Evolutionary conservation across 1,140 invertebrate genomes (phyloP).

Genomic region (Solen grandis): DNA sequence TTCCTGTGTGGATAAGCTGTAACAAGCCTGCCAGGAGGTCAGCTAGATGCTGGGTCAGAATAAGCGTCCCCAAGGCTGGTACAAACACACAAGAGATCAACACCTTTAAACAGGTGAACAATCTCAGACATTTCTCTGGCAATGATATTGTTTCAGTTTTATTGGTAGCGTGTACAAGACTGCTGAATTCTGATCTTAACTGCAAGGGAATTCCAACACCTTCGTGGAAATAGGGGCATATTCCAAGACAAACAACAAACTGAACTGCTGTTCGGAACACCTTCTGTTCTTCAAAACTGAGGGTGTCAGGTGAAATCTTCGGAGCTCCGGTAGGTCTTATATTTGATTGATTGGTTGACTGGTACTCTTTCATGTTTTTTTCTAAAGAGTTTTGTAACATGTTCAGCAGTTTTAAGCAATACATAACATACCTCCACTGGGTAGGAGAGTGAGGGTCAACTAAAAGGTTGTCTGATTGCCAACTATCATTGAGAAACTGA

Average conservation of each 20-base stretch:
- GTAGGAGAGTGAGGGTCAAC: background rate
- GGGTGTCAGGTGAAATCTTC: slow-evolving; percentile 52
- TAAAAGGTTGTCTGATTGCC: slow-evolving; percentile 17
- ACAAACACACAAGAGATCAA: slow-evolving; percentile 79
- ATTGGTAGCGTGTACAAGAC: slow-evolving; percentile 19
- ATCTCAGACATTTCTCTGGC: slow-evolving; percentile 4
- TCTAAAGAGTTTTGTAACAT: slow-evolving; percentile 18
- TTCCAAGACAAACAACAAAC: slow-evolving; percentile 85
- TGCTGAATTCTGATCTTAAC: slow-evolving; percentile 65
- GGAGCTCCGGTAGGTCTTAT: slow-evolving; percentile 21
- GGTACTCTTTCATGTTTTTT: background rate
- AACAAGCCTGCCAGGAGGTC: slow-evolving; percentile 85
- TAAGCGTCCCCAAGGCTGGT: slow-evolving; percentile 76
- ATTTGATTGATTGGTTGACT: background rate
- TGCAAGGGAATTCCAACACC: slow-evolving; percentile 84
- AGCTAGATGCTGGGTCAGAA: slow-evolving; percentile 80
- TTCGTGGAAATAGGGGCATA: slow-evolving; percentile 85
- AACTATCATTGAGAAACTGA: background rate
- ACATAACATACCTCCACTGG: slow-evolving; percentile 32
- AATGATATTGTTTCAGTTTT: background rate
- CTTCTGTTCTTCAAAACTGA: slow-evolving; percentile 80
- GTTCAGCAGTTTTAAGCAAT: slow-evolving; percentile 39
- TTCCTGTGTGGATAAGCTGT: slow-evolving; percentile 78
- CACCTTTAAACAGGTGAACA: slow-evolving; percentile 60
- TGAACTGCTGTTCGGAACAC: slow-evolving; percentile 81